A percentile compares a stretch with the other conserved stretches of the same genome.
These are phyloP conservation scores for Drosophila lacicola DNA, from an alignment of 2,888 invertebrate species.

Conservation along the genomic window DNA sequence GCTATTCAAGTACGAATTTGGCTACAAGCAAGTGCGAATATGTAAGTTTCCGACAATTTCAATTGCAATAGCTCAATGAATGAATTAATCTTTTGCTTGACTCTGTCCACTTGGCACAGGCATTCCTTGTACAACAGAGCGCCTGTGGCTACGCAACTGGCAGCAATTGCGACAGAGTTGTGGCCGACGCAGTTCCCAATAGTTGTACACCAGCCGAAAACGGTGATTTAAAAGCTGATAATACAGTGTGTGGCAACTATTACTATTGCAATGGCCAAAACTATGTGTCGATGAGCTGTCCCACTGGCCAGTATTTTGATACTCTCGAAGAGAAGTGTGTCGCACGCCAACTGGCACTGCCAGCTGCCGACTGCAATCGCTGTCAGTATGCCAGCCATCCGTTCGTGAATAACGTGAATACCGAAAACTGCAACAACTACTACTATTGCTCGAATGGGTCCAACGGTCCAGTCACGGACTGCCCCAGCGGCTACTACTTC, in stretches of 20 bases:
- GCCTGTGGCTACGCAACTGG: background rate
- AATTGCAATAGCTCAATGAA: background rate
- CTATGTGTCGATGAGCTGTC: slow-evolving; percentile 13
- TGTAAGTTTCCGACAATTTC: slow-evolving; percentile 30
- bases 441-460: slow-evolving; percentile 46
- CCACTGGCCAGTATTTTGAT: slow-evolving; percentile 37
- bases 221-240: rapidly evolving
- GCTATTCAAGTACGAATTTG: background rate
- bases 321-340: rapidly evolving
- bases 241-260: slow-evolving; percentile 37
- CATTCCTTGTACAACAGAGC: background rate
- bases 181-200: rapidly evolving
- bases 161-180: slow-evolving; percentile 43
- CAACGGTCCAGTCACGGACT: rapidly evolving
- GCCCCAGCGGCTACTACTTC: slow-evolving; percentile 11
- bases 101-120: slow-evolving; percentile 20
- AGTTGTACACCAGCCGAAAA: rapidly evolving
- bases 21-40: rapidly evolving
- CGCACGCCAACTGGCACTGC: slow-evolving; percentile 27
- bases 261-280: slow-evolving; percentile 15
- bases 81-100: too few species aligned
- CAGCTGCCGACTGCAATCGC: slow-evolving; percentile 48
- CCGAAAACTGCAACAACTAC: slow-evolving; percentile 31
- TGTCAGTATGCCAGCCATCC: slow-evolving; percentile 29
- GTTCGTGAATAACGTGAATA: slow-evolving; percentile 51